A percentile compares a stretch with the other conserved stretches of the same genome.
Evolutionary conservation across 2,888 invertebrate genomes (phyloP).

Genomic region (Thecophora atra): DNA sequence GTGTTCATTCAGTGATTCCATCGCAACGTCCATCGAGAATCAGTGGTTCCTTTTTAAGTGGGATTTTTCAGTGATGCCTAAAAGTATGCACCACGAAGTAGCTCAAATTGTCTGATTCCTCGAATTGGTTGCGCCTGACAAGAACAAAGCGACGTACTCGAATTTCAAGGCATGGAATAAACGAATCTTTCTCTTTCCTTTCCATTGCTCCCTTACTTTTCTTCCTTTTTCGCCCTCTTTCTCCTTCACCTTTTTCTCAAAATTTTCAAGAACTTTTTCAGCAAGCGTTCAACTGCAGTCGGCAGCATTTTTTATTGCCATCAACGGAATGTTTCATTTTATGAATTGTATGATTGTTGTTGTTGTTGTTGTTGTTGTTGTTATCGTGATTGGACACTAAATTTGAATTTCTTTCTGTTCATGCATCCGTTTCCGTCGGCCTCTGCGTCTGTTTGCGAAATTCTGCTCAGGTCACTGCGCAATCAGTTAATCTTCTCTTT

Average conservation of each 20-base stretch:
- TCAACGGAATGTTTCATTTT: constrained; percentile 19
- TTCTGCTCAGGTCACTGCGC: neutral
- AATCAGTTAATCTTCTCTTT: neutral
- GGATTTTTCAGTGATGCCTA: constrained; percentile 4
- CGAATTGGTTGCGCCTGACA: neutral
- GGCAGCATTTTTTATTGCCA: constrained; percentile 8
- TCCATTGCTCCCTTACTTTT: neutral
- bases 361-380: constrained; percentile 32
- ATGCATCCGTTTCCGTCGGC: neutral
- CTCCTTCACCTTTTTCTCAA: neutral
- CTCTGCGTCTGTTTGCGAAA: neutral
- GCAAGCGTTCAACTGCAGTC: neutral
- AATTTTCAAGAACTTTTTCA: neutral
- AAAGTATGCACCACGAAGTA: constrained; percentile 3
- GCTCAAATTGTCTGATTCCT: neutral
- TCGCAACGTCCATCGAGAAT: neutral
- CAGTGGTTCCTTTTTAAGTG: neutral
- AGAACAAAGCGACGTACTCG: neutral
- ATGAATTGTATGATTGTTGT: constrained; percentile 6
- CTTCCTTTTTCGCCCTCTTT: neutral
- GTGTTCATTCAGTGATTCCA: no score
- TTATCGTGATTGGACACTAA: neutral
- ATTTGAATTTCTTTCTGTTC: neutral
- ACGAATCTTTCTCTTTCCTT: neutral
- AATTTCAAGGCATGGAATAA: neutral